These are phyloP conservation scores for Osmoderma eremita DNA, from an alignment of 2,888 invertebrate species.

Conservation along the genomic window DNA sequence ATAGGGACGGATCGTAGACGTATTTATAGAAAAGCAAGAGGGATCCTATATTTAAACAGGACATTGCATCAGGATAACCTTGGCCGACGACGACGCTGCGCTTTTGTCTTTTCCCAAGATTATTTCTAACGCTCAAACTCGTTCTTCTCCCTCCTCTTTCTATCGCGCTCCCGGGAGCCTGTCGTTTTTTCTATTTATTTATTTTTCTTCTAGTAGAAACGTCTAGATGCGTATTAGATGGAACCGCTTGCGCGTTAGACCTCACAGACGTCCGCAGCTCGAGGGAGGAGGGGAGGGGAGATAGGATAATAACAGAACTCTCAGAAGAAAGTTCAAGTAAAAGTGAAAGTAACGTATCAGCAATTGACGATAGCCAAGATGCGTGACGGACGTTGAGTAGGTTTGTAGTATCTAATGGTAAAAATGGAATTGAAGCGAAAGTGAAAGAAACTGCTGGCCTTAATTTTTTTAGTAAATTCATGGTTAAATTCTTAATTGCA, in stretches of 20 bases:
- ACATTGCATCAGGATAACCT: constrained; percentile 48
- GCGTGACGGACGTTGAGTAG: not conserved
- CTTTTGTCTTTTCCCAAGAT: constrained; percentile 45
- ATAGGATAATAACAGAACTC: constrained; percentile 3
- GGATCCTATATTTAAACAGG: constrained; percentile 49
- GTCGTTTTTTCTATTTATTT: constrained; percentile 16
- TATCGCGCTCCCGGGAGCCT: not conserved
- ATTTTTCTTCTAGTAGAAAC: not conserved
- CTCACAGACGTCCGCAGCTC: not conserved
- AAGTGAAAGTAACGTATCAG: constrained; percentile 22
- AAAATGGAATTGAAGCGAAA: constrained; percentile 27
- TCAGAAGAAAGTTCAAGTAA: constrained; percentile 27
- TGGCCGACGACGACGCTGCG: constrained; percentile 45
- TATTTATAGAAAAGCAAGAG: constrained; percentile 50
- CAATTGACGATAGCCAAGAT: constrained; percentile 6
- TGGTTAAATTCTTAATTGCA: no score
- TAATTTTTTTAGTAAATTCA: constrained; percentile 1
- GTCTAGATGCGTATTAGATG: constrained; percentile 4
- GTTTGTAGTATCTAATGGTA: constrained; percentile 26
- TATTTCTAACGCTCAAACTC: constrained; percentile 39
- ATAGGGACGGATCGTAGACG: constrained; percentile 44
- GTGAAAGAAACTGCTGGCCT: constrained; percentile 23
- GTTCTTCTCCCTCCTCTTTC: constrained; percentile 26
- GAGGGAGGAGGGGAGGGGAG: not conserved
- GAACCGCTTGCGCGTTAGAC: not conserved